Conservation (phyloP, 2,113 vertebrate genomes). For the Nannospalax galili region DNA sequence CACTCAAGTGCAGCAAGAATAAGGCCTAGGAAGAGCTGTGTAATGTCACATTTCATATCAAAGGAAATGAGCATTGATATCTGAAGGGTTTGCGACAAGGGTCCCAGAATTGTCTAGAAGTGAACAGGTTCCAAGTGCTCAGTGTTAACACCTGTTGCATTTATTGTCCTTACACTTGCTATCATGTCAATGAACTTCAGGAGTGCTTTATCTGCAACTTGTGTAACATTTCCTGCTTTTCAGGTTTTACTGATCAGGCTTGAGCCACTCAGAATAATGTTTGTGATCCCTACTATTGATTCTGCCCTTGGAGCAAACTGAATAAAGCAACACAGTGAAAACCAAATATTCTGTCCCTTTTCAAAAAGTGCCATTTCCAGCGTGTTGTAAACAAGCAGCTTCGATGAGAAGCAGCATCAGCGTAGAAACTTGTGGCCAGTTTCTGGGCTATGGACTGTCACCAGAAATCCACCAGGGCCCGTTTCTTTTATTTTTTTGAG, state of each 20-base stretch:
- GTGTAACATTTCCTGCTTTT: slow-evolving; percentile 80
- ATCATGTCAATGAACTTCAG: slow-evolving; percentile 79
- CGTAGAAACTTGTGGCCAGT: neutral
- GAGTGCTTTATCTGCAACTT: slow-evolving; percentile 78
- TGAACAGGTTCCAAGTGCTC: slow-evolving; percentile 74
- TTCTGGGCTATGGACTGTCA: neutral
- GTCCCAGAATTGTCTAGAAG: slow-evolving; percentile 45
- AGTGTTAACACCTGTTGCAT: slow-evolving; percentile 79
- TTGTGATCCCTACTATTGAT: slow-evolving; percentile 82
- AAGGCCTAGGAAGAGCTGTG: slow-evolving; percentile 5
- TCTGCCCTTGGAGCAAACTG: slow-evolving; percentile 83
- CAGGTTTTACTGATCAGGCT: slow-evolving; percentile 84
- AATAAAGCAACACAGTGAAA: slow-evolving; percentile 85
- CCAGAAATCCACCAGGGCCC: neutral
- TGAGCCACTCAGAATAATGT: slow-evolving; percentile 85
- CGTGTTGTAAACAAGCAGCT: neutral
- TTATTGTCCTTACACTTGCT: slow-evolving; percentile 72
- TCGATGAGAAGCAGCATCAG: neutral
- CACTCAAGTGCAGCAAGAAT: slow-evolving; percentile 87
- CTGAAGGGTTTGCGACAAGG: slow-evolving; percentile 55
- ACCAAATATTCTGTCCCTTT: slow-evolving; percentile 7
- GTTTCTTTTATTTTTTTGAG: too few species aligned
- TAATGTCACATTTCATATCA: neutral
- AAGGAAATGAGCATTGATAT: neutral
- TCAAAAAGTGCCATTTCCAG: slow-evolving; percentile 26